Evolutionary conservation across 2,888 invertebrate genomes (phyloP), one percentile per base, ranked within the genome.

Genomic region (Philereme vetulata): DNA sequence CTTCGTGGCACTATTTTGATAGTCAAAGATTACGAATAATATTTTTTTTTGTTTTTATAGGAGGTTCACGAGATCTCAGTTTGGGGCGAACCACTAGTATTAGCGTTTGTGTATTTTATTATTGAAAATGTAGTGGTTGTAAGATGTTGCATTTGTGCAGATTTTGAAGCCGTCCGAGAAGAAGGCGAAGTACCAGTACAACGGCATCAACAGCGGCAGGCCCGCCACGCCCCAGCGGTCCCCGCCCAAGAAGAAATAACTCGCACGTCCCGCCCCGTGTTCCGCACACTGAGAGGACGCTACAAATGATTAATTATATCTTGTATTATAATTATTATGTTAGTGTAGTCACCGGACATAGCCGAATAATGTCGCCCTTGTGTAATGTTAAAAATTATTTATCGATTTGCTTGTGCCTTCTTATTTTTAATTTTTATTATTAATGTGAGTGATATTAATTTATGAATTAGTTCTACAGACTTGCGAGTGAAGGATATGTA

Each of bases 81-180:
- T n/a, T n/a, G n/a, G n/a, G n/a, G n/a, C n/a, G n/a, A n/a, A n/a
- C n/a, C n/a, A n/a, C n/a, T n/a, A n/a, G n/a, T n/a, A n/a, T n/a
- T n/a, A n/a, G n/a, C n/a, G n/a, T n/a, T n/a, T n/a, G n/a, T n/a
- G n/a, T n/a, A n/a, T 21, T 21, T 21, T 1, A 21, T 2, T 21
- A 21, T 21, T 21, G 2, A 21, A 21, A 21, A 21, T 21, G 21
- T 21, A 21, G 21, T 21, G 21, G 21, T 21, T 21, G 21, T 21
- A 21, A 21, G 1, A 21, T 21, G 21, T 21, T 2, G 21, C 1
- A 2, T 48, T 38, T 54, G 44, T 51, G 55, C 88, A 99, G 99
- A 99, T 99, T 80, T 93, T 99, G 90, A 99, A 99, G 92, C 99
- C 99, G 79, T 99, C 99, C 65, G 99, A 99, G 93, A 99, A 99